Evolutionary conservation across 2,888 invertebrate species (phyloP), one percentile per base, ranked within the genome.

Genomic region (Exephanes ischioxanthus): DNA sequence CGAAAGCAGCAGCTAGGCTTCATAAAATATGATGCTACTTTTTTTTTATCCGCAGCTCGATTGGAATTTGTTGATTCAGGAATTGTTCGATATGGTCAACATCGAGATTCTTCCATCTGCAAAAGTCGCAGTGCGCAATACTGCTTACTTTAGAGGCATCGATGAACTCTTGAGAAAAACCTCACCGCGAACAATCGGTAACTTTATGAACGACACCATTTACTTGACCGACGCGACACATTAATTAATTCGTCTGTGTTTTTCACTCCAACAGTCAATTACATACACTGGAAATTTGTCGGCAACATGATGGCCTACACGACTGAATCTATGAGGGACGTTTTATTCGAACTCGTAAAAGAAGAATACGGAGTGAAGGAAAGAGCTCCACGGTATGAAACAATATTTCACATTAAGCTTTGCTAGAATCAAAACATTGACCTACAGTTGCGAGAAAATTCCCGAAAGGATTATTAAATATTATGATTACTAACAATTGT

Each of bases 391-490:
- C 55, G 55, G 55, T 55, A 55, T 9, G 55, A 2, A 55, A 9
- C 4, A 0, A 53, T n/a, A n/a, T 53, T 19, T 19, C 7, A 48
- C 70, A n/a, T 53, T 5, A 53, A 53, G 14, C 19, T 6, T n/a
- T 19, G n/a, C 53, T 6, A 6, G 2, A 16, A 19, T 19, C 19
- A 53, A 53, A 53, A 7, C 4, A 53, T 53, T 3, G 53, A 53
- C 5, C 16, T 5, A 53, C n/a, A 53, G 33, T 30, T 6, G 5
- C 33, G 58, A 94, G 94, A 80, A 96, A 11, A 94, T 95, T 5
- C 5, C 53, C 16, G 53, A n/a, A 53, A 19, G 6, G 4, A 19
- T 53, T 53, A 53, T 19, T 7, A 53, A 19, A 19, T 16, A 53
- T 53, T 53, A 16, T n/a, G 5, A 53, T 4, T 53, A 6, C 6